A percentile compares a stretch with the other conserved stretches of the same genome.
phyloP scores from a whole-genome alignment of 92 coral and sea anemone species.

The Palythoa grandiflora region DNA sequence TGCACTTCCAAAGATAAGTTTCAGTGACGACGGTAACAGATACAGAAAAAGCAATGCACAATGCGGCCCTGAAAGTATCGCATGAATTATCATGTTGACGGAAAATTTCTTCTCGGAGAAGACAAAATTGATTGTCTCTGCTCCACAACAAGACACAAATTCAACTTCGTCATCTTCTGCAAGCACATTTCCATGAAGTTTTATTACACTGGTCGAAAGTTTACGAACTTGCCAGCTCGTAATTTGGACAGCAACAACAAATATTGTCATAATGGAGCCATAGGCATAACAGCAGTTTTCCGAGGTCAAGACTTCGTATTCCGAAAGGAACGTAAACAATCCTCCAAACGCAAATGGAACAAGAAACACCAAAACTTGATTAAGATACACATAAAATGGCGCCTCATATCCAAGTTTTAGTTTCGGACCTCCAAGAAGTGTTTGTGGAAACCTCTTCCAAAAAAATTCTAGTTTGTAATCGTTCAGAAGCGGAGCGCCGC shows the following conservation, averaged over 20 bases:
- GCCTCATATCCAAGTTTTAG: constrained; percentile 88
- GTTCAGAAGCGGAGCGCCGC: constrained; percentile 93
- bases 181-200: constrained; percentile 77
- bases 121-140: constrained; percentile 83
- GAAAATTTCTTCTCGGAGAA: constrained; percentile 80
- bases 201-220: constrained; percentile 63
- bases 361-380: constrained; percentile 84
- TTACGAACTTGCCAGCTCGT: constrained; percentile 71
- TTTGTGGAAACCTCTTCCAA: constrained; percentile 89
- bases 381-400: constrained; percentile 83
- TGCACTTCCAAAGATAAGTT: constrained; percentile 60
- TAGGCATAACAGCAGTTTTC: constrained; percentile 73
- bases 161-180: constrained; percentile 95
- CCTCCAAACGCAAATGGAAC: constrained; percentile 85
- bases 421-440: constrained; percentile 89
- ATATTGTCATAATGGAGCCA: constrained; percentile 72
- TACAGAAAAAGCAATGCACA: constrained; percentile 84
- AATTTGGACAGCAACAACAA: constrained; percentile 66
- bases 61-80: constrained; percentile 67
- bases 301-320: constrained; percentile 70
- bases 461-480: constrained; percentile 98
- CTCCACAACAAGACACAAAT: constrained; percentile 89
- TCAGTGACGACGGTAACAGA: constrained; percentile 79
- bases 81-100: constrained; percentile 73
- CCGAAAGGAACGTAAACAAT: constrained; percentile 79